phyloP scores from a whole-genome alignment of 1,140 invertebrate genomes.

The Charaxes varanes region DNA sequence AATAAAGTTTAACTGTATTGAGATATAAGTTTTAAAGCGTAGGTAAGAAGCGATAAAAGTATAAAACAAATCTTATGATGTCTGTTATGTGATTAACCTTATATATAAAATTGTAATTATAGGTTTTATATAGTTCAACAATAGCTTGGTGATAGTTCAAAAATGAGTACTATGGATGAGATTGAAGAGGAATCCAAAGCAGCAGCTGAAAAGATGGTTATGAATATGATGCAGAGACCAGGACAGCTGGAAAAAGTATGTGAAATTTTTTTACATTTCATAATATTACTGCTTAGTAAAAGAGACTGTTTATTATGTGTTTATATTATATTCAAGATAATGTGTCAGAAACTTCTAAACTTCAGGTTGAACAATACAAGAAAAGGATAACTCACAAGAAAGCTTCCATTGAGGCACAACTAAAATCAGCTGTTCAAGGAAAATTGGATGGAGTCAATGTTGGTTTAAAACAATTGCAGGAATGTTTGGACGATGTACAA shows the following conservation, averaged over 20 bases:
- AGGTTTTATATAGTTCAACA: too few species aligned
- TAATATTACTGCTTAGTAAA: too few species aligned
- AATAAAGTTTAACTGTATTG: too few species aligned
- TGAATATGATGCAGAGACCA: constrained; percentile 94
- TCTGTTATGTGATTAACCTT: too few species aligned
- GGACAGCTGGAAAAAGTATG: constrained; percentile 95
- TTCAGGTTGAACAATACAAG: constrained; percentile 88
- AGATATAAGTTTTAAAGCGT: too few species aligned
- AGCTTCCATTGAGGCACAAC: constrained; percentile 96
- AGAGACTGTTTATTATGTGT: too few species aligned
- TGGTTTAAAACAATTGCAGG: constrained; percentile 92
- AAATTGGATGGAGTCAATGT: constrained; percentile 97
- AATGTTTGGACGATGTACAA: constrained; percentile 89
- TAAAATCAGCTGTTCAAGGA: constrained; percentile 99
- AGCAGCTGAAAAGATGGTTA: constrained; percentile 91
- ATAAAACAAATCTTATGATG: too few species aligned
- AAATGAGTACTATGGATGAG: constrained; percentile 80
- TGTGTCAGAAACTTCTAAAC: constrained; percentile 1
- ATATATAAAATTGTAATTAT: too few species aligned
- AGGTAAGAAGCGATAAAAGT: too few species aligned
- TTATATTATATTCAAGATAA: too few species aligned
- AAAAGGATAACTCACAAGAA: constrained; percentile 87
- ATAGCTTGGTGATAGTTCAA: too few species aligned
- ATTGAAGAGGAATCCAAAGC: constrained; percentile 89
- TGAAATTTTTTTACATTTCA: too few species aligned